phyloP scores from a whole-genome alignment of 2,888 invertebrate genomes.

The Pristionchus entomophagus region DNA sequence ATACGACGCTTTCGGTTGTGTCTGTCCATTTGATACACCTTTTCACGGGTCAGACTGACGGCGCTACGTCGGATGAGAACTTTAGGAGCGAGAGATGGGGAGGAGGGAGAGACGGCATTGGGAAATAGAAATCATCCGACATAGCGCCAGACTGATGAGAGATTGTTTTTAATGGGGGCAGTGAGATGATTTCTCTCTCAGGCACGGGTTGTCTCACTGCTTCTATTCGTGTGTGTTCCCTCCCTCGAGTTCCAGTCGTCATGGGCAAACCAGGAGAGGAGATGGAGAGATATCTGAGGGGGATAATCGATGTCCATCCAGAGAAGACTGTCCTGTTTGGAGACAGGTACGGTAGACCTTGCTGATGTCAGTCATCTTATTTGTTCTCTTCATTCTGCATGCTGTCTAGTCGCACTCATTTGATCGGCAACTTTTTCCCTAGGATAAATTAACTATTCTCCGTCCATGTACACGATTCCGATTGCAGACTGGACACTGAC shows the following conservation, averaged over 20 bases:
- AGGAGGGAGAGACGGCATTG: not conserved
- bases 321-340: constrained; percentile 91
- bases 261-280: constrained; percentile 89
- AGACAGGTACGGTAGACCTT: constrained; percentile 82
- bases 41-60: not conserved
- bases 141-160: too few species aligned
- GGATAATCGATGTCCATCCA: constrained; percentile 85
- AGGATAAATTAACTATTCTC: not conserved
- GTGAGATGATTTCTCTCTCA: not conserved
- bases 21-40: too few species aligned
- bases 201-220: constrained; percentile 83
- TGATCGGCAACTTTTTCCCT: not conserved
- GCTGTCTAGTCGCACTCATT: too few species aligned
- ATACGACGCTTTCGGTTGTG: too few species aligned
- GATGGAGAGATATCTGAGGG: constrained; percentile 66
- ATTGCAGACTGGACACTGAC: constrained; percentile 89
- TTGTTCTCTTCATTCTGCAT: too few species aligned
- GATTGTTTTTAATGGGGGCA: too few species aligned
- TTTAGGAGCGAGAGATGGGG: not conserved
- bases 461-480: too few species aligned
- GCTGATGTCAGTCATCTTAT: too few species aligned
- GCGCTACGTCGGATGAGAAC: not conserved
- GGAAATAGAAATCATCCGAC: not conserved
- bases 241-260: constrained; percentile 84
- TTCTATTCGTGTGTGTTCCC: constrained; percentile 88